Evolutionary conservation across 2,888 invertebrate genomes (phyloP), one percentile per base, ranked within the genome.

Genomic region (Microctonus brassicae): DNA sequence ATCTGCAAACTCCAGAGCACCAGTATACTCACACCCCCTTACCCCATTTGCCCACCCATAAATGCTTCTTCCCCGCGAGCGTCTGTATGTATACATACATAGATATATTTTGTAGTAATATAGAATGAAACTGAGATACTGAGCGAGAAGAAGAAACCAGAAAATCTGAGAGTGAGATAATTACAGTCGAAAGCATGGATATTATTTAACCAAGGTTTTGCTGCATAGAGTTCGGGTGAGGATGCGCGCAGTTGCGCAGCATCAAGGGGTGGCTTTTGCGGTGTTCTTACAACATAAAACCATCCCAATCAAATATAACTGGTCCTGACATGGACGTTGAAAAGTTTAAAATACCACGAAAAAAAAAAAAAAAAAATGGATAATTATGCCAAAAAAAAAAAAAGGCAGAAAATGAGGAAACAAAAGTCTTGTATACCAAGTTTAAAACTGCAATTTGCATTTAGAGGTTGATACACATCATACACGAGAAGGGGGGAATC

Each of bases 91-190:
- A n/a, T 20, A 47, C 17, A n/a, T 17, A 22, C 13, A 52, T 17
- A 20, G 36, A 69, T 53, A 75, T 66, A 71, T 69, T 74, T 65
- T 61, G 29, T 7, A 29, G 7, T 5, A 3, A 7, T 5, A 29
- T 29, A 29, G 29, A 29, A 29, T 29, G 29, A 29, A 7, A 29
- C 4, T 29, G 29, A 29, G 7, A 29, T 29, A 29, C 62, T 72
- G 73, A 71, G 72, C 34, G 73, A 66, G 75, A 70, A 74, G 72
- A 74, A 74, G 36, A 65, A 61, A 55, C 67, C 80, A 81, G 81
- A 84, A 83, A 85, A 86, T 86, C 85, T 81, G 79, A 82, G 83
- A 84, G 84, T 81, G 82, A 86, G 85, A 86, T 86, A 85, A 86
- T 86, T 86, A 84, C 84, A 85, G 81, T 85, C 82, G 82, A 82